Base-by-base conservation (phyloP, 2,113 vertebrate genomes). In the Pteronura brasiliensis region DNA sequence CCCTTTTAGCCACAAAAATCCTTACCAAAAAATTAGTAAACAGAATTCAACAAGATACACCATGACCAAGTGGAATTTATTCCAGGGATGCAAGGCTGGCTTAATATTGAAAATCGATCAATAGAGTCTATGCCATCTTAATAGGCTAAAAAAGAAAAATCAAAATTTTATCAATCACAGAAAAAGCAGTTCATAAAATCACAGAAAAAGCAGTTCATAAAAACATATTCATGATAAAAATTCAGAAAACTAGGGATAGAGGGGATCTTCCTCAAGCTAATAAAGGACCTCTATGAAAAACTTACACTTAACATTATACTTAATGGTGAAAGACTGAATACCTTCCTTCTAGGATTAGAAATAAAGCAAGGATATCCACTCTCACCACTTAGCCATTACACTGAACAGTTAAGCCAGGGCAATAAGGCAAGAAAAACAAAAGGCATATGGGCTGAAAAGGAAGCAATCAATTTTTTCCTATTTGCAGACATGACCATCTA, bases 131-230 rank as follows among this genome's bases (percentile, higher is more conserved):
- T 2, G 13, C 27, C 71, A 67, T 55, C n/a, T 95, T 67, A 93
- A 93, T 11, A 84, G 27, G n/a, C 6, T 84, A 84, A 97, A 86
- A 86, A 96, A 97, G 65, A 90, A 92, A 92, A 87, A 67, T 59
- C 47, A 93, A 13, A 95, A 88, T 83, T 88, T 65, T 29, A 59
- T 67, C 23, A 85, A 89, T 25, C 55, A 1, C 71, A 89, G 34
- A 67, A 93, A 88, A 94, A 67, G 23, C 27, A 47, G 25, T 61
- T 96, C 34, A 84, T 52, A 92, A 83, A 90, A 69, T 77, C 55
- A 1, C 71, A 89, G 34, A 67, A 93, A 88, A 94, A 67, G 23
- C 27, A 47, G 25, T 61, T 96, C 34, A 84, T 61, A 44, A 89
- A 80, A 15, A 85, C 12, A 7, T 7, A 77, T 61, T 93, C 36